Conservation (phyloP, 2,797 vertebrate genomes). For the Ctenopoma kingsleyae region DNA sequence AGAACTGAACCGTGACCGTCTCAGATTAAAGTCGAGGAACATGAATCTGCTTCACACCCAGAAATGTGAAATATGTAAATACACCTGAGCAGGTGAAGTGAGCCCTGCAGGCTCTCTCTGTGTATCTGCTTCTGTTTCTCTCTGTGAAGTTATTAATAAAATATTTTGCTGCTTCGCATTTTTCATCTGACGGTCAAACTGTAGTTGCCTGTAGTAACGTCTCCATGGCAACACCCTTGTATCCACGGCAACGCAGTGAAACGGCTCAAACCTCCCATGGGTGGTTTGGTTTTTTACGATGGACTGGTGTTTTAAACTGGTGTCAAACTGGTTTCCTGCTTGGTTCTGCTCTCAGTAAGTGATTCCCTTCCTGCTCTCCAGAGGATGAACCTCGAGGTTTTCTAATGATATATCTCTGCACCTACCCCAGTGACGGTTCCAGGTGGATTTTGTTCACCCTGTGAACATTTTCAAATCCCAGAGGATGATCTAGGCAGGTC, state of each 20-base stretch:
- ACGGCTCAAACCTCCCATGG: slow-evolving; percentile 33
- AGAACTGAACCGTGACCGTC: not conserved
- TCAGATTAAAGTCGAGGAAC: not conserved
- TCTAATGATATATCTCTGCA: no score
- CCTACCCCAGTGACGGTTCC: no score
- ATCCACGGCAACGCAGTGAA: slow-evolving; percentile 57
- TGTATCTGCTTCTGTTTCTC: not conserved
- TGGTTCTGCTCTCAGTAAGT: no score
- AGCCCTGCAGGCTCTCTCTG: slow-evolving; percentile 5
- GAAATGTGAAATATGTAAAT: slow-evolving; percentile 20
- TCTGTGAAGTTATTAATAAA: slow-evolving; percentile 50
- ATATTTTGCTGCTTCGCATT: slow-evolving; percentile 53
- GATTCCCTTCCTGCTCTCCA: not conserved
- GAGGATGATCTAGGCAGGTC: no score
- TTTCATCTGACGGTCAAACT: slow-evolving; percentile 58
- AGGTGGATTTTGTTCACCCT: no score
- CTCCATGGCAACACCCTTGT: slow-evolving; percentile 62
- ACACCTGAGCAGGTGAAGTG: slow-evolving; percentile 50
- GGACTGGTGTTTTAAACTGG: slow-evolving; percentile 14
- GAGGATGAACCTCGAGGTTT: not conserved
- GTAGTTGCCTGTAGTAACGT: slow-evolving; percentile 59
- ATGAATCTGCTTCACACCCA: not conserved
- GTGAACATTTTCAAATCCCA: no score
- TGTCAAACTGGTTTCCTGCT: slow-evolving; percentile 8
- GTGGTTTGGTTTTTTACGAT: slow-evolving; percentile 24